Percentiles rank a stretch among this genome's conserved stretches.
phyloP scores from a whole-genome alignment of 2,797 vertebrate species.

The Picus viridis region DNA sequence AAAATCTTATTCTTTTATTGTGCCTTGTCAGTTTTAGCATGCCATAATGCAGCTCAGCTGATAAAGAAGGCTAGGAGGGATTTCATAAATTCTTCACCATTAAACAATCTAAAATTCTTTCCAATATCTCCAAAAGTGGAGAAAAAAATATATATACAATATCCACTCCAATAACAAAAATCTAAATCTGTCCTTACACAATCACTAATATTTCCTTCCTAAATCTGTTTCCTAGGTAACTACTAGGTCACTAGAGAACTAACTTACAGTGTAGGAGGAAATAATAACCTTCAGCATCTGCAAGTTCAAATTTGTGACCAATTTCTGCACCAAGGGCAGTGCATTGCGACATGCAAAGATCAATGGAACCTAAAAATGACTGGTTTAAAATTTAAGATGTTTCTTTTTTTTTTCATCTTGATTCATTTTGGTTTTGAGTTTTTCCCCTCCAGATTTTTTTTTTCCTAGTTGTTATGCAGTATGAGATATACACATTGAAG shows the following conservation, averaged over 20 bases:
- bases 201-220: background rate
- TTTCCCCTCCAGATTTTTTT: fast-evolving
- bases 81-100: background rate
- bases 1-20: background rate
- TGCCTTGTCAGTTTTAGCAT: background rate
- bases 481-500: background rate
- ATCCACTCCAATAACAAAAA: background rate
- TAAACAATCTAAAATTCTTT: background rate
- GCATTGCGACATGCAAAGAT: background rate
- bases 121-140: background rate
- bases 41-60: background rate
- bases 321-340: background rate
- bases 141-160: background rate
- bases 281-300: background rate
- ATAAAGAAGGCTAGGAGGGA: background rate
- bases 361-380: background rate
- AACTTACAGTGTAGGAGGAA: background rate
- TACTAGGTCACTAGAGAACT: background rate
- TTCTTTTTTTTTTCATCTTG: background rate
- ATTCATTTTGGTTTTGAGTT: background rate
- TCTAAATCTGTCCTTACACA: background rate
- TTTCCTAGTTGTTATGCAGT: background rate
- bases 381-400: background rate
- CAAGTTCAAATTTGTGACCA: background rate
- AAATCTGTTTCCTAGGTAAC: constrained; percentile 67